Evolutionary conservation across 2,888 invertebrate species (phyloP).

Genomic region (Erebia ligea): DNA sequence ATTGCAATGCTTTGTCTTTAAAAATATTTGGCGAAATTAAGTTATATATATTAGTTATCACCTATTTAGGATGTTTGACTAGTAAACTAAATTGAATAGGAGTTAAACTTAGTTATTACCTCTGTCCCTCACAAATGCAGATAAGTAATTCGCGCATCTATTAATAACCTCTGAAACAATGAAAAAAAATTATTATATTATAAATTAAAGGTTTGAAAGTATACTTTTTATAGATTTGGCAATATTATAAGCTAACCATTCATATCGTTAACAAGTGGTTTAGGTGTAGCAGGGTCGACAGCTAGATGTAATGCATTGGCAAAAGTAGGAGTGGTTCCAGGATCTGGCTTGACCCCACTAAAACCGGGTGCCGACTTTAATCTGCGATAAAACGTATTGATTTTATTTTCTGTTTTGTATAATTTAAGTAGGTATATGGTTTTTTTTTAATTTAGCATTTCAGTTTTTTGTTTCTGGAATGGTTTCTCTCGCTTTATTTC

Average conservation of each 20-base stretch:
- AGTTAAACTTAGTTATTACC: constrained; percentile 45
- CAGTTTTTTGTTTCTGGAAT: background rate
- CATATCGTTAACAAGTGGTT: constrained; percentile 53
- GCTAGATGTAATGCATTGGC: constrained; percentile 51
- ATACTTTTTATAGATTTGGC: background rate
- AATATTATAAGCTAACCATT: constrained; percentile 46
- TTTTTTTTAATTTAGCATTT: background rate
- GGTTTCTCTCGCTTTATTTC: background rate
- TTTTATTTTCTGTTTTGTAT: too few relatives aligned
- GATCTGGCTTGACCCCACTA: constrained; percentile 50
- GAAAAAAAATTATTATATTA: constrained; percentile 19
- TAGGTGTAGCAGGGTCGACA: constrained; percentile 55
- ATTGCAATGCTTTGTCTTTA: constrained; percentile 53
- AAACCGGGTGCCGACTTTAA: constrained; percentile 66
- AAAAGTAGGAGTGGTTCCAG: constrained; percentile 49
- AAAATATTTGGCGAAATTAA: background rate
- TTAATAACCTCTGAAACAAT: constrained; percentile 57
- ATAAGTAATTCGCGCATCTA: constrained; percentile 59
- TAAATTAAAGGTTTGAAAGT: background rate
- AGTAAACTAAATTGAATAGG: background rate
- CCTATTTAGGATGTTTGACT: background rate
- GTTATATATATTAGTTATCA: background rate
- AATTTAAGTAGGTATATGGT: too few relatives aligned
- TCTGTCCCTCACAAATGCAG: constrained; percentile 63
- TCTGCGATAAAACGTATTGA: constrained; percentile 43